Percentiles rank a stretch among this genome's conserved stretches.
These are phyloP conservation scores for Cygnus buccinator DNA, from an alignment of 2,113 vertebrate genomes.

Conservation along the genomic window DNA sequence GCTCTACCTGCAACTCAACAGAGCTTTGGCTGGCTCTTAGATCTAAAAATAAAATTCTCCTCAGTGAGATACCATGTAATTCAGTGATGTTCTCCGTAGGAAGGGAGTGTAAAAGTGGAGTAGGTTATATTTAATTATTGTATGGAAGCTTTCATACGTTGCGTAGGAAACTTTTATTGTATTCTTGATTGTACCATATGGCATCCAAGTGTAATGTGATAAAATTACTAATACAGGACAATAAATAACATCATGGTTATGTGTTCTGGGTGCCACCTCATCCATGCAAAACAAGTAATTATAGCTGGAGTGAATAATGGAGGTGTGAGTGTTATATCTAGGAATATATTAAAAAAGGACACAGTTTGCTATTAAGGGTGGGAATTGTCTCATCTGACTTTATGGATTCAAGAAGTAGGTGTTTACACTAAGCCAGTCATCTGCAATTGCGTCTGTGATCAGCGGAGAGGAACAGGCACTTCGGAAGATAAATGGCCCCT, in stretches of 20 bases:
- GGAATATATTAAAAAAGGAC: slow-evolving; percentile 33
- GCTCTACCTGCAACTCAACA: neutral
- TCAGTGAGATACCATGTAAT: neutral
- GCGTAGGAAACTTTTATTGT: neutral
- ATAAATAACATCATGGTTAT: slow-evolving; percentile 55
- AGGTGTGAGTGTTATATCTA: slow-evolving; percentile 5
- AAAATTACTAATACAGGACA: slow-evolving; percentile 49
- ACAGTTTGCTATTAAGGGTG: slow-evolving; percentile 32
- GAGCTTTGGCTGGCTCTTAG: neutral
- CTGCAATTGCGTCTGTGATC: slow-evolving; percentile 44
- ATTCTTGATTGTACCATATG: slow-evolving; percentile 14
- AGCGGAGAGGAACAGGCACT: neutral
- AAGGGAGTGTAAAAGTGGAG: neutral
- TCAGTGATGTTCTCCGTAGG: neutral
- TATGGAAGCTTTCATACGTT: neutral
- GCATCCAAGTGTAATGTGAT: slow-evolving; percentile 20
- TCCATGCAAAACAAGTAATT: slow-evolving; percentile 27
- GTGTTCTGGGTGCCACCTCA: slow-evolving; percentile 24
- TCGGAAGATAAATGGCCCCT: neutral
- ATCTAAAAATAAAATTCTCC: slow-evolving; percentile 31
- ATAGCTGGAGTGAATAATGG: slow-evolving; percentile 39
- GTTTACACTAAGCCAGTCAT: slow-evolving; percentile 33
- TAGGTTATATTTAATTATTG: neutral
- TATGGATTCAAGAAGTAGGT: neutral
- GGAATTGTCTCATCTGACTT: slow-evolving; percentile 48